phyloP scores from a whole-genome alignment of 1,140 invertebrate species.

The Lepidurus apus region DNA sequence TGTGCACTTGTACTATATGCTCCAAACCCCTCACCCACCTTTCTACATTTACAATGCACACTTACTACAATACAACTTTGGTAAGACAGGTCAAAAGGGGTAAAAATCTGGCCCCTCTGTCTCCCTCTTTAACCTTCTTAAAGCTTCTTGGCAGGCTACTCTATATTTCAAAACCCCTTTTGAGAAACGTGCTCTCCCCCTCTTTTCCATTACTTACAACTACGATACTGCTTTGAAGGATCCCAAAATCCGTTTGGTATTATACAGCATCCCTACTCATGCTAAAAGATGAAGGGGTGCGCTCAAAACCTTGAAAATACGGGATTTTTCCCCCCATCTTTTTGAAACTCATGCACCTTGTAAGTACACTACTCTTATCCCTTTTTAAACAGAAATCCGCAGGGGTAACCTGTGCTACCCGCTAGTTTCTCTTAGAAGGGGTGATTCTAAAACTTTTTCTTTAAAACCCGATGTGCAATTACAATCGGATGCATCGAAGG shows the following conservation, averaged over 20 bases:
- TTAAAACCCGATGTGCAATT: constrained; percentile 2
- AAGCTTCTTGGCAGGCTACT: background rate
- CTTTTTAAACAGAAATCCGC: background rate
- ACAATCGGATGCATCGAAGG: background rate
- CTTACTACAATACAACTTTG: background rate
- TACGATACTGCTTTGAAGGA: background rate
- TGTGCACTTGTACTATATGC: too few species aligned
- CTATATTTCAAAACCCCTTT: background rate
- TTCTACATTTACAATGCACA: background rate
- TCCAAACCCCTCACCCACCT: background rate
- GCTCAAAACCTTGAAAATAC: background rate
- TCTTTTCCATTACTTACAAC: background rate
- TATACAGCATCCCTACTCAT: background rate
- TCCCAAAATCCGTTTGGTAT: background rate
- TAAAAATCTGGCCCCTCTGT: background rate
- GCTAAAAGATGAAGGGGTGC: background rate
- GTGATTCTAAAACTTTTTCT: background rate
- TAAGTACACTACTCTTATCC: background rate
- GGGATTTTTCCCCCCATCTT: background rate
- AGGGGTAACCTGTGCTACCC: constrained; percentile 16
- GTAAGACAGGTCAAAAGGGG: background rate
- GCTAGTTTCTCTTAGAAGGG: background rate
- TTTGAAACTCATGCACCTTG: too few species aligned
- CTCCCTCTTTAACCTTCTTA: background rate
- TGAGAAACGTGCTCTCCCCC: background rate